Percentiles rank a stretch among this genome's conserved stretches.
phyloP scores from a whole-genome alignment of 2,113 vertebrate genomes.

The Colius striatus region DNA sequence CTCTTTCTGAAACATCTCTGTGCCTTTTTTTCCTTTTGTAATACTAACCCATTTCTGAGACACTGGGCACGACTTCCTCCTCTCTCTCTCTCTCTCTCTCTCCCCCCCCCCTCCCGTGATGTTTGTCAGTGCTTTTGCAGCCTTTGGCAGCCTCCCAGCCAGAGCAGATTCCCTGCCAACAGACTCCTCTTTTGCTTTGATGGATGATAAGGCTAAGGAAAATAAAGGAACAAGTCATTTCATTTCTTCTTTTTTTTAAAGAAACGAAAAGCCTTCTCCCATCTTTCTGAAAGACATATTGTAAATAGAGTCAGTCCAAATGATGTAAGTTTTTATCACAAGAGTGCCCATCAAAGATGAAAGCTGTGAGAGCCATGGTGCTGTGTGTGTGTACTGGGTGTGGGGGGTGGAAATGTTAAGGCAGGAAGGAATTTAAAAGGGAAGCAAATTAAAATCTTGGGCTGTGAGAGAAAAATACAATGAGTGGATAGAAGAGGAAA shows the following conservation, averaged over 20 bases:
- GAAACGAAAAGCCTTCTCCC: background rate
- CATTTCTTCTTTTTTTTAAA: background rate
- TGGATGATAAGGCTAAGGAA: slow-evolving; percentile 33
- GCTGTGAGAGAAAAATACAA: background rate
- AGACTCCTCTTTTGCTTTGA: slow-evolving; percentile 33
- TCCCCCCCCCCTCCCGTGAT: background rate
- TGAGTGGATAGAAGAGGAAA: background rate
- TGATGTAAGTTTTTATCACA: background rate
- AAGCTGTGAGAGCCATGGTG: background rate
- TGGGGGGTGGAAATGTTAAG: background rate
- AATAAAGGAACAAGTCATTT: background rate
- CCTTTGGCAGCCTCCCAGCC: slow-evolving; percentile 56
- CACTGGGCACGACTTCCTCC: background rate
- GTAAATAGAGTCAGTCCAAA: background rate
- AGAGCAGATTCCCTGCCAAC: slow-evolving; percentile 37
- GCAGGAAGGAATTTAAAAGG: background rate
- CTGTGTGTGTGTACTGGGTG: background rate
- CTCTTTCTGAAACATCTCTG: background rate
- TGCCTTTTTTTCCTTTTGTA: background rate
- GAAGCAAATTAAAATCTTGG: background rate
- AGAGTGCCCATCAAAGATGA: background rate
- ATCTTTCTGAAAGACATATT: background rate
- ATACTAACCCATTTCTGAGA: slow-evolving; percentile 19
- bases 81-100: background rate
- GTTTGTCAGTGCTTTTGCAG: slow-evolving; percentile 28